Evolutionary conservation across 2,888 invertebrate species (phyloP).

Genomic region (Ectemnius lituratus): DNA sequence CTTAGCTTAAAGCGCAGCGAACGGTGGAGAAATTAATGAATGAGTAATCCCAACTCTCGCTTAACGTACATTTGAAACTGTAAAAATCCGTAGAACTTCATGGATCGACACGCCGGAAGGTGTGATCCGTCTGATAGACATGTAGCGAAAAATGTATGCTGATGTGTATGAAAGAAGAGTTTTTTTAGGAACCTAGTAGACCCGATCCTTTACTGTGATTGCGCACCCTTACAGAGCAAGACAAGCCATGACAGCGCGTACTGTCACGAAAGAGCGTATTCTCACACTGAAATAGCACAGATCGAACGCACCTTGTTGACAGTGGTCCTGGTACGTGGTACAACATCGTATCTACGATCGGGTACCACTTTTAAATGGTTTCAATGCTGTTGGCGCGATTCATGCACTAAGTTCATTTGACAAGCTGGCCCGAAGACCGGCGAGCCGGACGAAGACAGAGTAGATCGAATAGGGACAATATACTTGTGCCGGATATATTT

Average conservation of each 20-base stretch:
- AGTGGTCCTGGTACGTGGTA: slow-evolving; percentile 39
- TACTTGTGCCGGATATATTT: slow-evolving; percentile 26
- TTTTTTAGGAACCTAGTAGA: too few relatives aligned
- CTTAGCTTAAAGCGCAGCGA: too few relatives aligned
- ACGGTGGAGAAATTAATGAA: too few relatives aligned
- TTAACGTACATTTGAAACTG: too few relatives aligned
- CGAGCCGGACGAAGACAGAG: neutral
- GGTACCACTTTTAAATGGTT: slow-evolving; percentile 4
- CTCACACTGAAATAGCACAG: slow-evolving; percentile 28
- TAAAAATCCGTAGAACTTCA: too few relatives aligned
- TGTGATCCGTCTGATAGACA: too few relatives aligned
- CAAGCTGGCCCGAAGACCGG: neutral
- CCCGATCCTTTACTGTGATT: too few relatives aligned
- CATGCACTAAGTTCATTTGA: slow-evolving; percentile 8
- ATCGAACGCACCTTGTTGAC: slow-evolving; percentile 46
- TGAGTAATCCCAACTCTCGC: too few relatives aligned
- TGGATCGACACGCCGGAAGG: too few relatives aligned
- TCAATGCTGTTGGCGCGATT: neutral
- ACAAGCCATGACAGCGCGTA: neutral
- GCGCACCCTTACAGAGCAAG: too few relatives aligned
- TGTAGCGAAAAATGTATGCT: too few relatives aligned
- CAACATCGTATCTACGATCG: slow-evolving; percentile 10
- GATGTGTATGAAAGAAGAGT: too few relatives aligned
- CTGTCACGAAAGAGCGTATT: neutral
- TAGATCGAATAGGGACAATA: neutral